Percentiles rank a stretch among this genome's conserved stretches.
Conservation (phyloP, 2,888 invertebrate genomes). For the Digitonthophagus gazella region DNA sequence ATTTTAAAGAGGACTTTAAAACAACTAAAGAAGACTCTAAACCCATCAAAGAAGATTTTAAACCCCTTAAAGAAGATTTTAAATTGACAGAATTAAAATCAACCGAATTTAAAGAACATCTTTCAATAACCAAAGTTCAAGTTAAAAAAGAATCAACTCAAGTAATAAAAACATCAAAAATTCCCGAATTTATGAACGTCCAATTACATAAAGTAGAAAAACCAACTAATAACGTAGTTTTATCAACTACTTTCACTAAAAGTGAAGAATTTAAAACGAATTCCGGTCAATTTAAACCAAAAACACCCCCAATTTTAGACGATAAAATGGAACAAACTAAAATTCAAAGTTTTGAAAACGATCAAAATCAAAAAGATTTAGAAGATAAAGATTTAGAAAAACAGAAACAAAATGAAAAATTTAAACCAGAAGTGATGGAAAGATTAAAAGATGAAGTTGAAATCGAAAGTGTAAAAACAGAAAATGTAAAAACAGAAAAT, state of each 20-base stretch:
- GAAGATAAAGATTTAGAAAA: neutral
- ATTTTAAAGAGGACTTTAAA: no score
- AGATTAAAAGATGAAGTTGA: constrained; percentile 13
- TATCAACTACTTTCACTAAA: constrained; percentile 61
- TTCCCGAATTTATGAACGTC: constrained; percentile 70
- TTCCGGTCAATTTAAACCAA: no score
- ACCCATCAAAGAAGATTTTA: no score
- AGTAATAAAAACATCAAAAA: constrained; percentile 32
- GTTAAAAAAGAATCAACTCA: constrained; percentile 55
- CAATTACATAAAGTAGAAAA: constrained; percentile 71
- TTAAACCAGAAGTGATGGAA: no score
- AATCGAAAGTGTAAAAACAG: neutral
- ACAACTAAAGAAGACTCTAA: no score
- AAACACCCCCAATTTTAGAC: neutral
- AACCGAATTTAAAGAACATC: constrained; percentile 42
- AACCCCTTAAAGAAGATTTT: constrained; percentile 4
- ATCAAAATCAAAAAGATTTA: neutral
- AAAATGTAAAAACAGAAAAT: no score
- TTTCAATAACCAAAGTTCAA: constrained; percentile 59
- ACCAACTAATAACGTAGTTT: constrained; percentile 62
- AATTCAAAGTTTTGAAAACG: no score
- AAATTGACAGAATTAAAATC: neutral
- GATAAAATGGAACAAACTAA: no score
- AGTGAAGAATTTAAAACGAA: no score
- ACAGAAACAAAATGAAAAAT: neutral